Base-by-base conservation (phyloP, 2,888 invertebrate genomes). In the Nasonia oneida region DNA sequence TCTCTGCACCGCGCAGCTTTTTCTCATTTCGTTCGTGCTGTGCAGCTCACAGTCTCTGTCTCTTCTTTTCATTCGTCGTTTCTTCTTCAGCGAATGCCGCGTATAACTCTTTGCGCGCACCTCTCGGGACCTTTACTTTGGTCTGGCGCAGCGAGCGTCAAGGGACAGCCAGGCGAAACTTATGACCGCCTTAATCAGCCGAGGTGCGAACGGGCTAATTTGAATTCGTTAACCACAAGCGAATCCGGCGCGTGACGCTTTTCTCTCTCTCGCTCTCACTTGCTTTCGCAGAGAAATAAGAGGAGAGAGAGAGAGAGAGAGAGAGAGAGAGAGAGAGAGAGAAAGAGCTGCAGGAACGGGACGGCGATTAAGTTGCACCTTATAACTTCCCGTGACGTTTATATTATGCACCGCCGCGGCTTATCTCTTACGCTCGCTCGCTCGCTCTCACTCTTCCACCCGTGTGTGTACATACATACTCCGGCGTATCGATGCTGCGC, bases 151-250 rank as follows among this genome's bases (percentile, higher is more conserved):
- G 73, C n/a, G 47, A 6, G n/a, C 53, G 47, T 15, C 74, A 64
- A 64, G 61, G 87, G 86, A 82, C 74, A 80, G 83, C 86, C 82
- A 77, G 88, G 67, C 5, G 86, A 86, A 81, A 86, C 86, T 91
- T 91, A 90, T 90, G 89, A 89, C 89, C 89, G 86, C 87, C 90
- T 90, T 92, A 91, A 92, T 92, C 92, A 91, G 90, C 87, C 86
- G 87, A 92, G 90, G 92, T 92, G 92, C 89, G 91, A 93, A 92
- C 91, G 90, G 90, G 90, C 89, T 90, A 90, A 91, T 91, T 90
- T 90, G 90, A 92, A 91, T 93, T 92, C 90, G 90, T 91, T 91
- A 90, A 88, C 87, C 74, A 78, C 57, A 50, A 67, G 78, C 84
- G 86, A 83, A 76, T 83, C 78, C 67, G 64, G 75, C 64, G 53